Evolutionary conservation across 2,113 vertebrate species (phyloP), one percentile per base, ranked within the genome.

Genomic region (Cairina moschata): DNA sequence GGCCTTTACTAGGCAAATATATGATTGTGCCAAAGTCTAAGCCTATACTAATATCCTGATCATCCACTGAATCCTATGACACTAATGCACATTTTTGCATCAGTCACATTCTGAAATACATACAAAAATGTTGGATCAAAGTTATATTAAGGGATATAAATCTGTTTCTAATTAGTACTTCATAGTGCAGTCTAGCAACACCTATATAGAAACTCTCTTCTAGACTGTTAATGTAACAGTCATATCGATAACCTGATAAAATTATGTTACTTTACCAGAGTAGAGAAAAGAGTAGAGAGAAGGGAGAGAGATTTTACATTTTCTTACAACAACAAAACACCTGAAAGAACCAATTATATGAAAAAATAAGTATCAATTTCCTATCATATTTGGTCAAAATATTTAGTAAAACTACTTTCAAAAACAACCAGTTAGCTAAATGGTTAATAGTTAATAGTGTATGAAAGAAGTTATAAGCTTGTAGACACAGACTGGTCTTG

Each of bases 381-480:
- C 50, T 56, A 14, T 63, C 5, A 8, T 44, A 32, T 69, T 85
- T 88, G 91, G 44, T 52, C n/a, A 66, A 17, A 46, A 77, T 89
- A 86, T 59, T 40, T 75, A 75, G 8, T 60, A 58, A 83, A 96
- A 80, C 31, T 15, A 31, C 65, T 55, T 90, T 80, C 38, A 60
- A 86, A 96, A 79, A 2, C 75, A 78, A 46, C 76, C 71, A 79
- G 10, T 80, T 95, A 93, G 40, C 77, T 81, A 83, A 96, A 90
- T 93, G n/a, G 56, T 95, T 96, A 95, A 80, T 77, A 92, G 86
- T 58, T 96, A 95, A 82, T 77, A 92, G 85, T 58, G 50, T 91
- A 20, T 56, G 59, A 93, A 50, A 66, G 56, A 90, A 93, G 78
- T 86, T 55, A 52, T 13, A 58, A 78, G 21, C 17, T 91, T 96